Evolutionary conservation across 2,113 vertebrate species (phyloP).

Genomic region (Lepus europaeus): DNA sequence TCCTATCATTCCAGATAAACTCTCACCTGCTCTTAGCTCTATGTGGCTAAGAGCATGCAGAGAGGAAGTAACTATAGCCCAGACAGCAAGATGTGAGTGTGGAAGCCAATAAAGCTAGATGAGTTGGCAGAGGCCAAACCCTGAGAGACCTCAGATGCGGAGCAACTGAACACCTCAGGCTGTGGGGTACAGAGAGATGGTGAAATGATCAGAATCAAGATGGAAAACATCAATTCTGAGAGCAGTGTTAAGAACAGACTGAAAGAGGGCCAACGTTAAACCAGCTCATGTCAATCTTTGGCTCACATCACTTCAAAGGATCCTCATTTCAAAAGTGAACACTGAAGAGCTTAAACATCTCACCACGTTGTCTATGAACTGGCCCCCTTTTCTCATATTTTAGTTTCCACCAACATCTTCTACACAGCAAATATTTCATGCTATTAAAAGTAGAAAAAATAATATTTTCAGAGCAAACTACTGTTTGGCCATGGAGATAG

Average conservation of each 20-base stretch:
- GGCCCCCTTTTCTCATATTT: background rate
- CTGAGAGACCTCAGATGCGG: background rate
- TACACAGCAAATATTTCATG: background rate
- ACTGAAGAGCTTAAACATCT: background rate
- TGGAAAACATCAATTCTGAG: background rate
- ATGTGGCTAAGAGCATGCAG: background rate
- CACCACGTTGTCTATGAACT: background rate
- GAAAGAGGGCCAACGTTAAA: background rate
- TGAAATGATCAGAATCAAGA: background rate
- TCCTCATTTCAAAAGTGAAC: background rate
- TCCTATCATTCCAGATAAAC: background rate
- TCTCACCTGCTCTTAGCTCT: background rate
- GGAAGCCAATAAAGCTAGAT: background rate
- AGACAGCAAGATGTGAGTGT: background rate
- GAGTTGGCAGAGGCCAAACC: background rate
- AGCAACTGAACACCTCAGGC: background rate
- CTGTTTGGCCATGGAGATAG: background rate
- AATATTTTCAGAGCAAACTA: background rate
- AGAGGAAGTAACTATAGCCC: background rate
- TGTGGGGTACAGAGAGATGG: background rate
- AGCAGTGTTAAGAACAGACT: background rate
- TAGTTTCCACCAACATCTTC: background rate
- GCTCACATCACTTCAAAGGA: background rate
- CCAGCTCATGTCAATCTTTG: background rate
- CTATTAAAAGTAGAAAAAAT: background rate